Percentiles rank a stretch among this genome's conserved stretches.
These are phyloP conservation scores for Molossus alvarezi DNA, from an alignment of 2,797 vertebrate species.

Conservation along the genomic window DNA sequence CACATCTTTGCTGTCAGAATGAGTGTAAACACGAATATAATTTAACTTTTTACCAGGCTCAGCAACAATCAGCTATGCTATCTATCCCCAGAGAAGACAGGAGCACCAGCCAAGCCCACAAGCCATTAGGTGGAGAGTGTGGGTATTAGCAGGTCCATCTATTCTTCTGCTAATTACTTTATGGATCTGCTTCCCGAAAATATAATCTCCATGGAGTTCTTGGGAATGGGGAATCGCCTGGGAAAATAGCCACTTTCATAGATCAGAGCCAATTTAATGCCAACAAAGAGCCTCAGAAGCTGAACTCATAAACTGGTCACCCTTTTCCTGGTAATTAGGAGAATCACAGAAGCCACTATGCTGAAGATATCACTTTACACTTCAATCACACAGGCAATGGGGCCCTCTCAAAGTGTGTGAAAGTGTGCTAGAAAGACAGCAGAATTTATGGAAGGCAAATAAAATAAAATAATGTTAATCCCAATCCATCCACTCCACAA, in stretches of 20 bases:
- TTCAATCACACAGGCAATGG: background rate
- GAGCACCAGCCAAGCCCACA: background rate
- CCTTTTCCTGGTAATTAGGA: slow-evolving; percentile 22
- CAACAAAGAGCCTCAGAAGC: slow-evolving; percentile 61
- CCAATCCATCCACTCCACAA: background rate
- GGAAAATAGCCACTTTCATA: slow-evolving; percentile 55
- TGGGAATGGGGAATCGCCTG: slow-evolving; percentile 18
- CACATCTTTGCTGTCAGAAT: background rate
- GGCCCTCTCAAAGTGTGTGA: background rate
- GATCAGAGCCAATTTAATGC: slow-evolving; percentile 19
- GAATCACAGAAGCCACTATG: slow-evolving; percentile 21
- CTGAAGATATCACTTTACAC: background rate
- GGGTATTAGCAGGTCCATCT: background rate
- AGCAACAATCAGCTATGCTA: background rate
- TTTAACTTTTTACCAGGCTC: slow-evolving; percentile 43
- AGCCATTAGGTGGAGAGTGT: background rate
- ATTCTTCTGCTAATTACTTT: slow-evolving; percentile 56
- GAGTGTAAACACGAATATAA: background rate
- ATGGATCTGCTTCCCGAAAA: slow-evolving; percentile 55
- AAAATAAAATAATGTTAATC: background rate
- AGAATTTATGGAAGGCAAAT: background rate
- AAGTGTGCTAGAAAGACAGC: background rate
- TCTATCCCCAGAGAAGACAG: slow-evolving; percentile 47
- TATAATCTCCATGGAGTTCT: slow-evolving; percentile 38
- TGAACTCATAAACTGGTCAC: background rate